Evolutionary conservation across 2,888 invertebrate species (phyloP).

Genomic region (Tortricodes alternella): DNA sequence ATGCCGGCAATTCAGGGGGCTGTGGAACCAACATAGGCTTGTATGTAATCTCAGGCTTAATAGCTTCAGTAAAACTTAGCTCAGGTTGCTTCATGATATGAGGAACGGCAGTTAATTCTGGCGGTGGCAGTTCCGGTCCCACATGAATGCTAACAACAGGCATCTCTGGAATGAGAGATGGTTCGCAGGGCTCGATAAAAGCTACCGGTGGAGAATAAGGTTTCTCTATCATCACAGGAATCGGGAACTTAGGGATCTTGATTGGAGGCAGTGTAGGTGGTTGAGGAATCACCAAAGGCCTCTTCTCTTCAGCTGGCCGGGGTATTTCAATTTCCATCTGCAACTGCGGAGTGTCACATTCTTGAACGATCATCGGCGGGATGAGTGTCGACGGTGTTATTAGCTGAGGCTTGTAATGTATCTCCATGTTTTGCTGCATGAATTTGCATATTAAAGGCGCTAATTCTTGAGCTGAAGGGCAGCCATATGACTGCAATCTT

Average conservation of each 20-base stretch:
- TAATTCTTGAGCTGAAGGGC: conserved; percentile 29
- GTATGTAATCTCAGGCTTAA: not conserved
- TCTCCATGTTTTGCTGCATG: conserved; percentile 46
- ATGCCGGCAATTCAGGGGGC: conserved; percentile 38
- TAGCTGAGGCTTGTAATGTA: conserved; percentile 39
- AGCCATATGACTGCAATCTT: conserved; percentile 3
- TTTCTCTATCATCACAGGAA: conserved; percentile 6
- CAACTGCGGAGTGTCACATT: too few species aligned
- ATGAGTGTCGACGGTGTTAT: conserved; percentile 30
- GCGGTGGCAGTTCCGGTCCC: conserved; percentile 9
- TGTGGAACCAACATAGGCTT: conserved; percentile 30
- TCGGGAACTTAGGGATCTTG: conserved; percentile 21
- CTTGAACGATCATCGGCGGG: conserved; percentile 30
- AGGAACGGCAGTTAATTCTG: not conserved
- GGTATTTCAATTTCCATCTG: conserved; percentile 29
- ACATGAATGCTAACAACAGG: conserved; percentile 1
- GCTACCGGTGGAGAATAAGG: not conserved
- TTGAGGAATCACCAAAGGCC: conserved; percentile 28
- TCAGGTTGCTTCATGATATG: not conserved
- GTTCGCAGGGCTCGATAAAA: conserved; percentile 11
- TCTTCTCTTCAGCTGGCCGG: not conserved
- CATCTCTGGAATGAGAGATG: not conserved
- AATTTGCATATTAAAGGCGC: conserved; percentile 39
- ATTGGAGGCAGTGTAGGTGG: conserved; percentile 34
- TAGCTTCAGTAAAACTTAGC: too few species aligned